A percentile compares a stretch with the other conserved stretches of the same genome.
Evolutionary conservation across 2,113 vertebrate species (phyloP).

Genomic region (Psephotus haematonotus): DNA sequence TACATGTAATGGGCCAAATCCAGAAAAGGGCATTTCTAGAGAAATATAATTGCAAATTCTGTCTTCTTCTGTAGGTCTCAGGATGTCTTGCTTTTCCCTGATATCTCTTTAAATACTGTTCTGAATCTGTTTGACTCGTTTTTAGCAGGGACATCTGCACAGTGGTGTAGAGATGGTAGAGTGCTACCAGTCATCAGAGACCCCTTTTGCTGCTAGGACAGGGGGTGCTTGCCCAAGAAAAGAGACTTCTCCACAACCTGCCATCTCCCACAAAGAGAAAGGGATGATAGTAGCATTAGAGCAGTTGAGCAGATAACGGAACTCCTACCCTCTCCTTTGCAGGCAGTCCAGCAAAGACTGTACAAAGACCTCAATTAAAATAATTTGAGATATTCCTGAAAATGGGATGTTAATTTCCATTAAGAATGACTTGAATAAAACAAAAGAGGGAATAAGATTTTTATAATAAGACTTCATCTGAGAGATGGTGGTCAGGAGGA

Average conservation of each 20-base stretch:
- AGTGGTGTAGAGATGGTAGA: background rate
- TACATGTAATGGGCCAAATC: background rate
- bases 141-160: background rate
- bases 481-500: background rate
- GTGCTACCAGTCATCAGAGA: background rate
- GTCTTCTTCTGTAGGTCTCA: background rate
- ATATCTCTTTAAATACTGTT: background rate
- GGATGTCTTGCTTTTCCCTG: background rate
- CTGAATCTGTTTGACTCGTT: background rate
- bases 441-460: background rate
- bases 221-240: background rate
- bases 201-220: background rate
- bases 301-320: background rate
- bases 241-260: background rate
- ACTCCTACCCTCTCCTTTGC: background rate
- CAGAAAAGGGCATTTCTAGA: background rate
- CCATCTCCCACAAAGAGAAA: background rate
- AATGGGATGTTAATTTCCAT: background rate
- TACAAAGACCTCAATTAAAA: background rate
- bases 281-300: background rate
- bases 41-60: background rate
- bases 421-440: background rate
- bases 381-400: background rate
- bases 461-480: background rate
- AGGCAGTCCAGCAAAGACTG: background rate